Evolutionary conservation across 2,113 vertebrate genomes (phyloP).

Genomic region (Ploceus nigricollis): DNA sequence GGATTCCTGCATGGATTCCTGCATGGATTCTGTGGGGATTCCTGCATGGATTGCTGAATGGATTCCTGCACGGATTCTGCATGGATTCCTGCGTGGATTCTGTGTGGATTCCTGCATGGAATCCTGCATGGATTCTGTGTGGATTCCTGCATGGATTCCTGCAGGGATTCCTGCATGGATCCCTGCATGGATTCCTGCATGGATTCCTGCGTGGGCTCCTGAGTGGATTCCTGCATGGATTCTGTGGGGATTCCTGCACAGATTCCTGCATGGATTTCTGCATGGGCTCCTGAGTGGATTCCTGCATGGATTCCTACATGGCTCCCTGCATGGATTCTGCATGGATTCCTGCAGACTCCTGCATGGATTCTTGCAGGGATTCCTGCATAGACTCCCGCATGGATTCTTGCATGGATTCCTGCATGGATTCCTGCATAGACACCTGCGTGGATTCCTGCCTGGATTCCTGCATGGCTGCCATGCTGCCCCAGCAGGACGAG

Average conservation of each 20-base stretch:
- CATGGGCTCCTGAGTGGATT: not conserved
- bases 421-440: not conserved
- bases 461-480: not conserved
- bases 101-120: too few relatives aligned
- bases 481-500: constrained; percentile 11
- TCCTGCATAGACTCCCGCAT: too few relatives aligned
- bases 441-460: not conserved
- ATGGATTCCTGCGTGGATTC: not conserved
- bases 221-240: too few relatives aligned
- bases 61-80: not conserved
- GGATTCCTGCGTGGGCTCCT: too few relatives aligned
- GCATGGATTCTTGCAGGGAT: not conserved
- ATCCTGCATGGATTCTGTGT: too few relatives aligned
- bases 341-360: not conserved
- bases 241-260: not conserved
- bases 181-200: too few relatives aligned
- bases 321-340: not conserved
- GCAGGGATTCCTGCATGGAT: too few relatives aligned
- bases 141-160: too few relatives aligned
- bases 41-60: too few relatives aligned
- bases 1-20: not conserved
- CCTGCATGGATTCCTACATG: not conserved
- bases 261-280: too few relatives aligned
- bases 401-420: too few relatives aligned
- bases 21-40: too few relatives aligned